A percentile compares a stretch with the other conserved stretches of the same genome.
phyloP scores from a whole-genome alignment of 2,888 invertebrate species.

The Prosopocoilus inquinatus region DNA sequence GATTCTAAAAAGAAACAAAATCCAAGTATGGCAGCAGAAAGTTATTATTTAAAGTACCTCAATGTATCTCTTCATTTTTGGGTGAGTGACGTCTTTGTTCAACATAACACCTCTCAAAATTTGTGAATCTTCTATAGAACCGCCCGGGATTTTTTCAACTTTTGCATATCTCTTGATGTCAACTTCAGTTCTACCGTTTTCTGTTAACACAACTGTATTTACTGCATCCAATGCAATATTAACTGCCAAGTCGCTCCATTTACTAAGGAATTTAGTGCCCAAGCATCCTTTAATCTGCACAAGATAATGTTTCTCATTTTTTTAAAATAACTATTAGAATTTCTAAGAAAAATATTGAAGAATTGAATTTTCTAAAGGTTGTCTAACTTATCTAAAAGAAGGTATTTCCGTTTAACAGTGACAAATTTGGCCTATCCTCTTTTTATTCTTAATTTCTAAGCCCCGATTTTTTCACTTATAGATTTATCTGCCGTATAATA shows the following conservation, averaged over 20 bases:
- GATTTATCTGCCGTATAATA: no score
- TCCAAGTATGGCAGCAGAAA: no score
- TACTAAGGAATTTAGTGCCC: slow-evolving; percentile 95
- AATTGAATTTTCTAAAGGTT: no score
- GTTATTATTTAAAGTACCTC: slow-evolving; percentile 43
- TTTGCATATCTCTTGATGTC: slow-evolving; percentile 98
- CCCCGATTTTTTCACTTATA: no score
- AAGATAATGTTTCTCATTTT: slow-evolving; percentile 28
- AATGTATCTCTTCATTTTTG: slow-evolving; percentile 93
- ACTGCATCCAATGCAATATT: slow-evolving; percentile 95
- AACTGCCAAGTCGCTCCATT: slow-evolving; percentile 95
- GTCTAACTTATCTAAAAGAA: no score
- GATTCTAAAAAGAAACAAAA: slow-evolving; percentile 63
- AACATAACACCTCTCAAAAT: slow-evolving; percentile 95
- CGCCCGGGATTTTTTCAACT: slow-evolving; percentile 93
- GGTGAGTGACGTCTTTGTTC: slow-evolving; percentile 98
- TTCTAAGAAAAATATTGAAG: no score
- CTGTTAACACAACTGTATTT: slow-evolving; percentile 82
- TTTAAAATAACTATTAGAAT: no score
- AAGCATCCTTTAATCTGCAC: slow-evolving; percentile 80
- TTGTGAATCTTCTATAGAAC: slow-evolving; percentile 88
- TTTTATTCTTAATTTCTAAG: no score
- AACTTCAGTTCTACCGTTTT: slow-evolving; percentile 89
- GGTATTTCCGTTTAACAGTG: no score
- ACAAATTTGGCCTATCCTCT: no score